Percentiles rank a stretch among this genome's conserved stretches.
phyloP scores from a whole-genome alignment of 2,797 vertebrate genomes.

The Pangasius mekongensis region DNA sequence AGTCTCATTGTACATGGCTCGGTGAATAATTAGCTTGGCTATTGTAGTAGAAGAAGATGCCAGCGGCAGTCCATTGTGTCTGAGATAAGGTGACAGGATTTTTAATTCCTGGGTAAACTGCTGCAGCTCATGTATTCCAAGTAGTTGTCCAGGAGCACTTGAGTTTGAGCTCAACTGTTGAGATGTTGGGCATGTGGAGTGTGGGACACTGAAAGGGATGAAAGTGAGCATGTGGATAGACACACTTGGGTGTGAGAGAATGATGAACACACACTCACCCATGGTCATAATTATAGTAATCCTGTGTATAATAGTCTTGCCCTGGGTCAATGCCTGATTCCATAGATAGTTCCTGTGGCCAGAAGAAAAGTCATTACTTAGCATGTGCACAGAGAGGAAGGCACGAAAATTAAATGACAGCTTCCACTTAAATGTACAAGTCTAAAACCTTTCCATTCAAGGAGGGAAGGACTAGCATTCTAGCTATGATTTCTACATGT shows the following conservation, averaged over 20 bases:
- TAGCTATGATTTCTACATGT: not conserved
- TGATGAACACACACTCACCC: slow-evolving; percentile 79
- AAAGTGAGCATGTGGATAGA: not conserved
- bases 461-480: not conserved
- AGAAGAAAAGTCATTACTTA: slow-evolving; percentile 50
- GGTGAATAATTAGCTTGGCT: slow-evolving; percentile 44
- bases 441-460: not conserved
- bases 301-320: slow-evolving; percentile 94
- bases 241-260: not conserved
- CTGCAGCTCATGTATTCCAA: slow-evolving; percentile 23
- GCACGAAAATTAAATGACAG: not conserved
- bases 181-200: not conserved
- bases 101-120: slow-evolving; percentile 33
- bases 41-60: slow-evolving; percentile 34
- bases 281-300: slow-evolving; percentile 98
- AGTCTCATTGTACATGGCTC: slow-evolving; percentile 23
- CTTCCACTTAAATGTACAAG: not conserved
- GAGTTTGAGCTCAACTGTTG: not conserved
- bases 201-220: not conserved
- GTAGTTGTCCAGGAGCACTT: not conserved
- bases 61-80: not conserved
- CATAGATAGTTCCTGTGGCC: slow-evolving; percentile 91
- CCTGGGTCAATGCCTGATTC: slow-evolving; percentile 97
- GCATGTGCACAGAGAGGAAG: not conserved
- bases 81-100: slow-evolving; percentile 14